Evolutionary conservation across 2,797 vertebrate genomes (phyloP).

Genomic region (Poliocrania exsul): DNA sequence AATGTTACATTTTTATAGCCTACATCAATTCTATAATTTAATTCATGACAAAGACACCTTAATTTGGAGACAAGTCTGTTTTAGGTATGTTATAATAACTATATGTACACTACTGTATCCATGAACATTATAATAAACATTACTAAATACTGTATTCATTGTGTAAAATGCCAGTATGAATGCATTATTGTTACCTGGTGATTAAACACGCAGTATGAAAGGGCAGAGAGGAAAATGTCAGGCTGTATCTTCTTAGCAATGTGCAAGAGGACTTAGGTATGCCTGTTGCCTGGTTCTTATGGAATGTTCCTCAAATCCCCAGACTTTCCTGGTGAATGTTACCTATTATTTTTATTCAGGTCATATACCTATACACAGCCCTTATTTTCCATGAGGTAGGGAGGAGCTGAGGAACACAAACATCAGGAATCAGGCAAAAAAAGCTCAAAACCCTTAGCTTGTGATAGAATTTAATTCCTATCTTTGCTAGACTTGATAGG

Average conservation of each 20-base stretch:
- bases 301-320: neutral
- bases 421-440: slow-evolving; percentile 7
- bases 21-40: neutral
- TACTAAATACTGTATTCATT: neutral
- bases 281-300: slow-evolving; percentile 24
- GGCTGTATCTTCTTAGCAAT: neutral
- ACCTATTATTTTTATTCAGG: slow-evolving; percentile 11
- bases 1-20: neutral
- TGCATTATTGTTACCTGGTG: neutral
- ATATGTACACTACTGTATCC: neutral
- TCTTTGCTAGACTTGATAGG: neutral
- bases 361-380: neutral
- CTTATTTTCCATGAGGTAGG: neutral
- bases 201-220: neutral
- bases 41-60: neutral
- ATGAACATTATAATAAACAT: neutral
- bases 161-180: neutral
- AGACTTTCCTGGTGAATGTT: neutral
- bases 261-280: neutral
- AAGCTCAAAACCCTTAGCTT: neutral
- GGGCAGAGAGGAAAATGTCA: neutral
- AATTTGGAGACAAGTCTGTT: neutral
- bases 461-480: neutral
- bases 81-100: neutral
- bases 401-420: neutral